Conservation (phyloP, 2,888 invertebrate genomes). For the Oligia strigilis region DNA sequence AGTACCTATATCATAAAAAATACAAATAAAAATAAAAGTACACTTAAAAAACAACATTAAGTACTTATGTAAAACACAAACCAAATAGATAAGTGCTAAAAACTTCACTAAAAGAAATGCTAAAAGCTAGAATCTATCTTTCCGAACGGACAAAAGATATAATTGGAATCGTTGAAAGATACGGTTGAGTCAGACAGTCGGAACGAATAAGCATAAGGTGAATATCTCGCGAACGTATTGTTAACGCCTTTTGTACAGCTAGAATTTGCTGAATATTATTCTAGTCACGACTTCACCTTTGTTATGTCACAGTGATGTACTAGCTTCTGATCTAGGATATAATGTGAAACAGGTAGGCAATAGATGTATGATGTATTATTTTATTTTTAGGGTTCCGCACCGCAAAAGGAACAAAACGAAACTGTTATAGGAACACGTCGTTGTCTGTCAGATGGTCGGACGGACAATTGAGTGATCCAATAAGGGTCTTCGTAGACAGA, state of each 20-base stretch:
- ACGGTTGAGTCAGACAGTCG: conserved; percentile 16
- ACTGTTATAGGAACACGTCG: not conserved
- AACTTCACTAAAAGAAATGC: not conserved
- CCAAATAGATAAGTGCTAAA: not conserved
- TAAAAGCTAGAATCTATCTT: conserved; percentile 9
- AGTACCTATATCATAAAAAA: not conserved
- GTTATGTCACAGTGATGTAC: not conserved
- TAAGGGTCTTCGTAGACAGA: too few species aligned
- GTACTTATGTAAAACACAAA: not conserved
- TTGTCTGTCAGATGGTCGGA: not conserved
- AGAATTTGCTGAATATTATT: conserved; percentile 29
- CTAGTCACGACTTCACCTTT: conserved; percentile 24
- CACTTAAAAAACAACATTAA: too few species aligned
- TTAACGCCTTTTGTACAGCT: conserved; percentile 5
- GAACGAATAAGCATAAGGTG: not conserved
- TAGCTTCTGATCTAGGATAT: not conserved
- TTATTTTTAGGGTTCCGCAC: too few species aligned
- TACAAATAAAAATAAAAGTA: not conserved
- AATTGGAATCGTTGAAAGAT: conserved; percentile 31
- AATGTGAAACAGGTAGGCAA: not conserved
- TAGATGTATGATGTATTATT: not conserved
- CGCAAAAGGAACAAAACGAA: not conserved
- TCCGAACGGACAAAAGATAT: conserved; percentile 9
- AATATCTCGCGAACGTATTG: conserved; percentile 12
- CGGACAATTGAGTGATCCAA: too few species aligned